Percentiles rank a stretch among this genome's conserved stretches.
Conservation (phyloP, 2,113 vertebrate genomes). For the Scalopus aquaticus region DNA sequence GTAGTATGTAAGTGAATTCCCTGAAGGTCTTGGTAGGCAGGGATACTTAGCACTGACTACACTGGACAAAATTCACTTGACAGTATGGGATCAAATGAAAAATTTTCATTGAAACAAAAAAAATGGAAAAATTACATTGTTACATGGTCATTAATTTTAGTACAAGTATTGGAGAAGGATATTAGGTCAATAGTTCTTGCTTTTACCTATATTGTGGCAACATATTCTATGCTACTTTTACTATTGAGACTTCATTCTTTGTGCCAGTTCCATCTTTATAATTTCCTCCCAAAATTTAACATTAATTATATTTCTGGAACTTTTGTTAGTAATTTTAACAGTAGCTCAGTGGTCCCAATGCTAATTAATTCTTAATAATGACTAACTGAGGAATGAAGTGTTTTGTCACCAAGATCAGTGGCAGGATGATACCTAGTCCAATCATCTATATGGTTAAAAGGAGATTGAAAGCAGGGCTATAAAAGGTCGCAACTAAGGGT, state of each 20-base stretch:
- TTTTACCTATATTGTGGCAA: background rate
- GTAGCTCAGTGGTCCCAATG: background rate
- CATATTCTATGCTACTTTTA: background rate
- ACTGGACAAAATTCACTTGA: background rate
- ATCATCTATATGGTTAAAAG: background rate
- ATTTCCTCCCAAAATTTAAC: background rate
- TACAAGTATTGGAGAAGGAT: background rate
- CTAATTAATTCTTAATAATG: background rate
- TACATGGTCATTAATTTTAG: background rate
- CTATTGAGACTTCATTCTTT: background rate
- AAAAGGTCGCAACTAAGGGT: background rate
- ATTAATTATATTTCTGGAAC: background rate
- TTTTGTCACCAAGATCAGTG: background rate
- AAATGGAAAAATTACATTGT: background rate
- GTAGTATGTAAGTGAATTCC: background rate
- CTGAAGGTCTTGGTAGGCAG: background rate
- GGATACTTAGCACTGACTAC: background rate
- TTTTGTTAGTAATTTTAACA: background rate
- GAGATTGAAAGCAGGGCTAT: background rate
- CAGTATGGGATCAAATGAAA: background rate
- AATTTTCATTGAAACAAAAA: background rate
- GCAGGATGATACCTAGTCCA: background rate
- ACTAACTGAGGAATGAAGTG: background rate
- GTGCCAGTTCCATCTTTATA: background rate
- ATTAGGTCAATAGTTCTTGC: background rate